These are phyloP conservation scores for Neoseiulus cucumeris DNA, from an alignment of 1,140 invertebrate species.

Conservation along the genomic window DNA sequence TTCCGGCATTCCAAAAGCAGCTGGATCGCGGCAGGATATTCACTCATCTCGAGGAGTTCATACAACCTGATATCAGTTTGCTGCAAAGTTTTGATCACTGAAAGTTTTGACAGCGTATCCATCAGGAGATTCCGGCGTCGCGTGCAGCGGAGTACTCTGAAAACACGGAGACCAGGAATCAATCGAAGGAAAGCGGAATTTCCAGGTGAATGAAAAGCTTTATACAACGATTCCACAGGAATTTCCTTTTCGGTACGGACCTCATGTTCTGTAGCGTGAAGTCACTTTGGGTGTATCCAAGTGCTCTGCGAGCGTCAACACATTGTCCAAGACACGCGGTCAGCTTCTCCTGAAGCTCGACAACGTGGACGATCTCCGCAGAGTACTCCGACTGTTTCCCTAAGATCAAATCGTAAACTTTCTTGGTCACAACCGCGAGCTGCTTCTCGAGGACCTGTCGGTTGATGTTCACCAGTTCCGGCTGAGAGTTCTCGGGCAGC, in stretches of 20 bases:
- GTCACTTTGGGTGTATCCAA: conserved; percentile 1
- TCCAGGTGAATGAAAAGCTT: too few relatives aligned
- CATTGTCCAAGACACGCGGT: conserved; percentile 6
- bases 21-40: conserved; percentile 70
- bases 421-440: conserved; percentile 1
- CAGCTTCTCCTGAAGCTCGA: not conserved
- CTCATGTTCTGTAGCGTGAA: conserved; percentile 6
- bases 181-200: too few relatives aligned
- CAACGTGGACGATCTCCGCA: conserved; percentile 8
- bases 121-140: not conserved
- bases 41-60: conserved; percentile 38
- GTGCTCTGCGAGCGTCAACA: not conserved
- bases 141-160: not conserved
- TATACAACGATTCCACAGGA: too few relatives aligned
- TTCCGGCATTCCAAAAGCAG: conserved; percentile 67
- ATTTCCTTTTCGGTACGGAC: not conserved
- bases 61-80: not conserved
- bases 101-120: conserved; percentile 6
- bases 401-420: not conserved
- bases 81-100: not conserved
- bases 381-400: conserved; percentile 9
- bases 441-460: conserved; percentile 4
- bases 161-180: too few relatives aligned
- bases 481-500: not conserved
- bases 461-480: not conserved